Conservation (phyloP, 2,113 vertebrate genomes). For the Chrysochloris asiatica region DNA sequence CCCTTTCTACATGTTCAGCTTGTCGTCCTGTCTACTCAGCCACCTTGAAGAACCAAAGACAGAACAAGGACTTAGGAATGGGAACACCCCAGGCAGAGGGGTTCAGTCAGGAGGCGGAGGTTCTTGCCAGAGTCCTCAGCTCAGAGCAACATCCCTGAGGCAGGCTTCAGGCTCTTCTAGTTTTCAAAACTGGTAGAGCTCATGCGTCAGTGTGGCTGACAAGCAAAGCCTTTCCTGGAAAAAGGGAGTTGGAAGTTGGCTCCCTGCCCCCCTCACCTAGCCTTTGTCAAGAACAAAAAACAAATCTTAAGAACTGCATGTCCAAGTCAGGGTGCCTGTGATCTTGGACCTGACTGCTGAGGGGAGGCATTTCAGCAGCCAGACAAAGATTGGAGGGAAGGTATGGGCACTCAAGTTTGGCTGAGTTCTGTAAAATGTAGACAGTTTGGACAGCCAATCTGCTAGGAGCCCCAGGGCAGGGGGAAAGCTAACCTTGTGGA, state of each 20-base stretch:
- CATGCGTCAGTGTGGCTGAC: not conserved
- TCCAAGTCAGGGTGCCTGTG: not conserved
- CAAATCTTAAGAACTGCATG: conserved; percentile 11
- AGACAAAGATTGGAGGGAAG: not conserved
- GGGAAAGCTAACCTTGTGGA: not conserved
- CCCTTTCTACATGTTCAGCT: not conserved
- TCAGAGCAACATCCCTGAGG: not conserved
- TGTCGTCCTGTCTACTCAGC: conserved; percentile 22
- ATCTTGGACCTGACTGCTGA: not conserved
- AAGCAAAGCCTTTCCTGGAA: not conserved
- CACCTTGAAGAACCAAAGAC: not conserved
- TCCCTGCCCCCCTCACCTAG: not conserved
- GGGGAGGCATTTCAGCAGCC: not conserved
- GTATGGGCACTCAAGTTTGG: not conserved
- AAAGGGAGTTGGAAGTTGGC: not conserved
- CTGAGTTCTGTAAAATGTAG: not conserved
- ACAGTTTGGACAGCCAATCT: not conserved
- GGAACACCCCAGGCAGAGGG: not conserved
- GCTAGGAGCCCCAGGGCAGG: not conserved
- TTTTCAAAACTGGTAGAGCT: conserved; percentile 26
- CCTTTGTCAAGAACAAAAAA: conserved; percentile 33
- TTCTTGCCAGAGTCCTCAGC: conserved; percentile 14
- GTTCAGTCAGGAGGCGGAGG: not conserved
- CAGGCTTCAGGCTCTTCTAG: not conserved
- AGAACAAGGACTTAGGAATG: conserved; percentile 45